Conservation (phyloP, 1,140 invertebrate genomes). For the Nymphalis io region DNA sequence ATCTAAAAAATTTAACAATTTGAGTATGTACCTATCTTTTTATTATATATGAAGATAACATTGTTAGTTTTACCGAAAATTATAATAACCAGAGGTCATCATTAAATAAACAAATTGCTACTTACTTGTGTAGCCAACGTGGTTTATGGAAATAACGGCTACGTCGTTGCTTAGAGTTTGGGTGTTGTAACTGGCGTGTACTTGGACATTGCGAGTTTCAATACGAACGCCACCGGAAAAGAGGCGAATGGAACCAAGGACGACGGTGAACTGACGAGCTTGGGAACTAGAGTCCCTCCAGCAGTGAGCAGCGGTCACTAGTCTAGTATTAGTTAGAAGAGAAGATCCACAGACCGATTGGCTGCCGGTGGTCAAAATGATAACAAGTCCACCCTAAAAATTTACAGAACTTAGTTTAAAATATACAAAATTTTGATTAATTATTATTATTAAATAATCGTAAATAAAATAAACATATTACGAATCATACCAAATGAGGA, state of each 20-base stretch:
- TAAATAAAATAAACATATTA: not conserved
- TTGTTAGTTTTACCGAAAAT: not conserved
- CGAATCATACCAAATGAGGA: slow-evolving; percentile 20
- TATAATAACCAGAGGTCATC: not conserved
- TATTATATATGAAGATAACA: not conserved
- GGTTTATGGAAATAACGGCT: slow-evolving; percentile 25
- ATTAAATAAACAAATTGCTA: not conserved
- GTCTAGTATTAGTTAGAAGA: slow-evolving; percentile 22
- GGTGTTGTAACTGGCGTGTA: slow-evolving; percentile 22
- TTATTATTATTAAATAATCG: too few relatives aligned
- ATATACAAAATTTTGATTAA: not conserved
- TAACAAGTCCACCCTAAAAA: slow-evolving; percentile 31
- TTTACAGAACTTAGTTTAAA: not conserved
- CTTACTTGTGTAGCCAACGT: slow-evolving; percentile 24
- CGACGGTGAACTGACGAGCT: slow-evolving; percentile 23
- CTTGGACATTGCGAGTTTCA: slow-evolving; percentile 16
- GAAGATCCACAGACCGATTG: slow-evolving; percentile 33
- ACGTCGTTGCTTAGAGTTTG: slow-evolving; percentile 30
- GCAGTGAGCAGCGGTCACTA: slow-evolving; percentile 33
- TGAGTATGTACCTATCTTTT: not conserved
- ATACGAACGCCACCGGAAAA: slow-evolving; percentile 27
- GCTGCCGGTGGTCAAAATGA: slow-evolving; percentile 16
- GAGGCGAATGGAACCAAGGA: slow-evolving; percentile 23
- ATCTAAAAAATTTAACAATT: slow-evolving; percentile 22
- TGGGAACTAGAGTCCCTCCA: slow-evolving; percentile 13